Percentiles rank a stretch among this genome's conserved stretches.
Conservation (phyloP, 2,888 invertebrate genomes). For the Lithophane socia region DNA sequence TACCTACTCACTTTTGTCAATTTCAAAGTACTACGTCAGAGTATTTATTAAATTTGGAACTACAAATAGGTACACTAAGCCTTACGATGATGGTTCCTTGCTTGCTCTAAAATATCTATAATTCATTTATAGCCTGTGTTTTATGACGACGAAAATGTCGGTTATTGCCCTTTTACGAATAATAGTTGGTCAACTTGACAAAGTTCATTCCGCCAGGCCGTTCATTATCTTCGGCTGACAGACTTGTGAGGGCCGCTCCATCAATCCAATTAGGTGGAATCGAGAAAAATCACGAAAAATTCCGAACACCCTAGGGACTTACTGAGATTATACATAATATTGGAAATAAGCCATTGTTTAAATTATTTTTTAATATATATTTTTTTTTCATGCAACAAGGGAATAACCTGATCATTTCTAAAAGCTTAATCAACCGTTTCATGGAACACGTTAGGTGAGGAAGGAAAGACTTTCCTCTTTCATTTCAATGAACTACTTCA, state of each 20-base stretch:
- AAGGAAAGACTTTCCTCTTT: slow-evolving; percentile 40
- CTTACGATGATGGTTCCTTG: slow-evolving; percentile 43
- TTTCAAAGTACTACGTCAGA: neutral
- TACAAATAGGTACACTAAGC: slow-evolving; percentile 24
- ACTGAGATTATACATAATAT: slow-evolving; percentile 51
- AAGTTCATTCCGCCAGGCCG: slow-evolving; percentile 77
- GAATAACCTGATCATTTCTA: slow-evolving; percentile 43
- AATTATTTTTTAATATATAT: slow-evolving; percentile 39
- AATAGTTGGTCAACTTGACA: slow-evolving; percentile 66
- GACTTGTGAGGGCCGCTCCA: slow-evolving; percentile 82
- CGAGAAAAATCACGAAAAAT: slow-evolving; percentile 77
- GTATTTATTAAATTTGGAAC: slow-evolving; percentile 25
- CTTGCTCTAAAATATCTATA: slow-evolving; percentile 52
- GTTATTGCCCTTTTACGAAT: slow-evolving; percentile 57
- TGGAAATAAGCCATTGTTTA: slow-evolving; percentile 55
- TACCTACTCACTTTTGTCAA: slow-evolving; percentile 1
- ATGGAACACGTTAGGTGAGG: slow-evolving; percentile 9
- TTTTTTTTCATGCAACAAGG: slow-evolving; percentile 15
- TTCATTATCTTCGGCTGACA: slow-evolving; percentile 85
- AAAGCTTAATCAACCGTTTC: slow-evolving; percentile 35
- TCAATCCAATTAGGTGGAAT: slow-evolving; percentile 85
- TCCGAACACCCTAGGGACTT: slow-evolving; percentile 53
- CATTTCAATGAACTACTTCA: slow-evolving; percentile 44
- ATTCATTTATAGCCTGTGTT: slow-evolving; percentile 49
- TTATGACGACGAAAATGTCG: slow-evolving; percentile 59